Percentiles rank a stretch among this genome's conserved stretches.
Conservation (phyloP, 2,888 invertebrate species). For the Platycnemis pennipes region DNA sequence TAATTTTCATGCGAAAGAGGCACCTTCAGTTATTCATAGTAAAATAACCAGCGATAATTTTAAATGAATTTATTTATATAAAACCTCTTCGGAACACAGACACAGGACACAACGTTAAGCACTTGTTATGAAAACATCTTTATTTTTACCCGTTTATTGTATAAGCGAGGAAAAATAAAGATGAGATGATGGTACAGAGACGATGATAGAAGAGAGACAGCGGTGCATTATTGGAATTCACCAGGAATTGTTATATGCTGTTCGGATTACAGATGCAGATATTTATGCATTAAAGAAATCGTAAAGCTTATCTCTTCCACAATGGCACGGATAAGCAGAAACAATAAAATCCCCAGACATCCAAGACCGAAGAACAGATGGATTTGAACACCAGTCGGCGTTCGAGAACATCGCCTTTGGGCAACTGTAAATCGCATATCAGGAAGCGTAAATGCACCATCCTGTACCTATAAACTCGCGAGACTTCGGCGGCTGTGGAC, state of each 20-base stretch:
- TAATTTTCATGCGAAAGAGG: no score
- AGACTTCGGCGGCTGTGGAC: not conserved
- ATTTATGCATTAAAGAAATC: not conserved
- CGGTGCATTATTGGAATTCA: not conserved
- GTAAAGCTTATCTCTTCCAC: not conserved
- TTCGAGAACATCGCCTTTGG: not conserved
- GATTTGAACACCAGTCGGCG: not conserved
- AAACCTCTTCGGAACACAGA: no score
- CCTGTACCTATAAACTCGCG: not conserved
- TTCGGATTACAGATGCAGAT: not conserved
- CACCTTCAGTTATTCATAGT: no score
- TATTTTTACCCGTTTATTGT: no score
- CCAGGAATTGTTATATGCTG: not conserved
- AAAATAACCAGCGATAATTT: no score
- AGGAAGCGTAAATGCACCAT: not conserved
- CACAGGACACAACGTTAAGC: no score
- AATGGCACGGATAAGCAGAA: not conserved
- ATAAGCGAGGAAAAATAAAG: no score
- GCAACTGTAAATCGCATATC: slow-evolving; percentile 36
- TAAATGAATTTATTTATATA: no score
- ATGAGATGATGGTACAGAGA: no score
- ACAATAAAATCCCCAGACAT: slow-evolving; percentile 22
- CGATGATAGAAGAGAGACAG: no score
- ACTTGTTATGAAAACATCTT: no score
- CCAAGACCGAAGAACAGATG: not conserved